These are phyloP conservation scores for Scaptomyza pallida DNA, from an alignment of 1,140 invertebrate species.

Conservation along the genomic window DNA sequence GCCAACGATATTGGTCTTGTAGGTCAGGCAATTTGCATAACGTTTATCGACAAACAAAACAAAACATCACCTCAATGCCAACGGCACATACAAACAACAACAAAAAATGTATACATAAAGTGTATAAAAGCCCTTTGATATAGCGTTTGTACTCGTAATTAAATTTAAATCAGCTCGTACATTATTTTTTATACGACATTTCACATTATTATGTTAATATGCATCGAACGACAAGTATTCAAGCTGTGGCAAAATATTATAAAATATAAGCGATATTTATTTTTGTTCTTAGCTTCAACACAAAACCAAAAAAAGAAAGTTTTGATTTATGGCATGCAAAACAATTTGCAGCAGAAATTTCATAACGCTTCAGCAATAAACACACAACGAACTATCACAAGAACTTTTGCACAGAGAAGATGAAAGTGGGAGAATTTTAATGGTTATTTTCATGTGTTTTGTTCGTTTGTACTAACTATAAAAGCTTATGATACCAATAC, in stretches of 20 bases:
- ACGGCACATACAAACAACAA: constrained; percentile 40
- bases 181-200: constrained; percentile 32
- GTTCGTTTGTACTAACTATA: background rate
- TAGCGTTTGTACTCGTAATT: constrained; percentile 55
- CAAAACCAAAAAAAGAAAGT: too few relatives aligned
- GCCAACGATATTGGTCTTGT: constrained; percentile 38
- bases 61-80: constrained; percentile 37
- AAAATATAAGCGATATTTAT: too few relatives aligned
- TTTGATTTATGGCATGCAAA: too few relatives aligned
- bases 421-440: background rate
- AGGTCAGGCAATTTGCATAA: constrained; percentile 67
- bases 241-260: background rate
- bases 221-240: background rate
- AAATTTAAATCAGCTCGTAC: constrained; percentile 71
- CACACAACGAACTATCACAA: too few relatives aligned
- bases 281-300: too few relatives aligned
- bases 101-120: constrained; percentile 30
- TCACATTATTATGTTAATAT: constrained; percentile 26
- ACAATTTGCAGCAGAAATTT: too few relatives aligned
- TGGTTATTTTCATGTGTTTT: background rate
- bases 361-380: too few relatives aligned
- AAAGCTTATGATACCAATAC: background rate
- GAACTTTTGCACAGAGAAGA: too few relatives aligned
- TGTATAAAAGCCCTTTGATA: constrained; percentile 4
- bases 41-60: constrained; percentile 54